A percentile compares a stretch with the other conserved stretches of the same genome.
Conservation (phyloP, 2,888 invertebrate genomes). For the Bellardia bayeri region DNA sequence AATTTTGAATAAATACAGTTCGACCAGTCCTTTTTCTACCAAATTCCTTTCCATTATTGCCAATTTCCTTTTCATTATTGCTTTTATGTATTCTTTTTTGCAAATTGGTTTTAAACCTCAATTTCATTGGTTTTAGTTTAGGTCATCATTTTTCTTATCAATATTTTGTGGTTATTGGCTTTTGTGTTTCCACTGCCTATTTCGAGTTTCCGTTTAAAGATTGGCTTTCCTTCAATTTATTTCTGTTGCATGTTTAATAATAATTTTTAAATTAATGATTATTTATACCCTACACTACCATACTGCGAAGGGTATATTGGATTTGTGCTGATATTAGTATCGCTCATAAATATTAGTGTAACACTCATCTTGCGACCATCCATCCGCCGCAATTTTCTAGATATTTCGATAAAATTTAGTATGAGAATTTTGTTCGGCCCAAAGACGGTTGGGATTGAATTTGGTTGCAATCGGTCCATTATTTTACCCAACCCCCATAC, state of each 20-base stretch:
- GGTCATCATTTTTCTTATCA: constrained; percentile 42
- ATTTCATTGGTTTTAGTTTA: constrained; percentile 57
- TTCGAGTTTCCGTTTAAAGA: constrained; percentile 40
- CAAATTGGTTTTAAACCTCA: constrained; percentile 44
- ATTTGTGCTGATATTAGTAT: too few species aligned
- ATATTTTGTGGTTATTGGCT: constrained; percentile 2
- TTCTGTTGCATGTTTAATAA: constrained; percentile 55
- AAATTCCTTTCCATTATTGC: background rate
- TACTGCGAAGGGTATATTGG: too few species aligned
- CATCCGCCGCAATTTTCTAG: too few species aligned
- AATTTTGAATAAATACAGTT: too few species aligned
- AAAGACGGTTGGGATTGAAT: too few species aligned
- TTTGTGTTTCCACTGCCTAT: background rate
- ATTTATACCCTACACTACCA: background rate
- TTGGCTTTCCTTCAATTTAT: background rate
- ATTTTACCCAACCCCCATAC: too few species aligned
- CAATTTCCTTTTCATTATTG: background rate
- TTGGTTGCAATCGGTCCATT: too few species aligned
- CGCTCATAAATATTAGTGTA: too few species aligned
- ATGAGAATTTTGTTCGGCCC: too few species aligned
- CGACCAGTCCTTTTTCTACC: too few species aligned
- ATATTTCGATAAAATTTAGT: too few species aligned
- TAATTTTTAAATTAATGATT: constrained; percentile 41
- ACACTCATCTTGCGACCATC: too few species aligned
- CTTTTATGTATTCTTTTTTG: background rate